Conservation (phyloP, 1,140 invertebrate genomes). For the Cotesia vestalis region DNA sequence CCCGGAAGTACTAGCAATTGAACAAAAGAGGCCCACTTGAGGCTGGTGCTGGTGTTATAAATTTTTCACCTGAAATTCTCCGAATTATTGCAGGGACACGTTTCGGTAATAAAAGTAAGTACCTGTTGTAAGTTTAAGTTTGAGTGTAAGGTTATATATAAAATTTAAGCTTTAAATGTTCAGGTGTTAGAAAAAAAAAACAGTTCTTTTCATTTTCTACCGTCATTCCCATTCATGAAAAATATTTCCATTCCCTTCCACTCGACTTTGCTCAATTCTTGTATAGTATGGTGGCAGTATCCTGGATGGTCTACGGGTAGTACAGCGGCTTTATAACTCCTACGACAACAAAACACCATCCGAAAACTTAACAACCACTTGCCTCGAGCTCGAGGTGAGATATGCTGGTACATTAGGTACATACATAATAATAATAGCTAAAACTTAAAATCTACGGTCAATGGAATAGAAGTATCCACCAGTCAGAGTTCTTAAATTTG, state of each 20-base stretch:
- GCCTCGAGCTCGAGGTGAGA: too few relatives aligned
- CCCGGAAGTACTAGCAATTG: conserved; percentile 2
- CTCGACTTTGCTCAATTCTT: too few relatives aligned
- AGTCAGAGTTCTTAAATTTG: neutral
- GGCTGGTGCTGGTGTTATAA: neutral
- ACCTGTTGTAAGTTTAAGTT: conserved; percentile 39
- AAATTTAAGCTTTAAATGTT: conserved; percentile 18
- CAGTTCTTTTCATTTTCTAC: neutral
- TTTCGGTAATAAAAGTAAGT: conserved; percentile 56
- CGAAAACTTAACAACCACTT: too few relatives aligned
- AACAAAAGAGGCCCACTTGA: conserved; percentile 22
- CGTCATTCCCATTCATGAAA: neutral
- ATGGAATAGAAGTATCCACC: neutral
- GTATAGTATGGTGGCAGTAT: conserved; percentile 15
- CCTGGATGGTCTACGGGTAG: too few relatives aligned
- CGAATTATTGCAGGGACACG: conserved; percentile 54
- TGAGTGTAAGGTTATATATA: conserved; percentile 29
- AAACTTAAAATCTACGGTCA: too few relatives aligned
- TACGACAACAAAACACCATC: too few relatives aligned
- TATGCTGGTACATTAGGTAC: too few relatives aligned
- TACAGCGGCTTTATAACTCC: too few relatives aligned
- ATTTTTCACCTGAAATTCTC: conserved; percentile 40
- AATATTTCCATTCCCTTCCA: too few relatives aligned
- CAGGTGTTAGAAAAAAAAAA: conserved; percentile 32
- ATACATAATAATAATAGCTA: too few relatives aligned